Evolutionary conservation across 2,797 vertebrate genomes (phyloP).

Genomic region (Sebastes jordani): DNA sequence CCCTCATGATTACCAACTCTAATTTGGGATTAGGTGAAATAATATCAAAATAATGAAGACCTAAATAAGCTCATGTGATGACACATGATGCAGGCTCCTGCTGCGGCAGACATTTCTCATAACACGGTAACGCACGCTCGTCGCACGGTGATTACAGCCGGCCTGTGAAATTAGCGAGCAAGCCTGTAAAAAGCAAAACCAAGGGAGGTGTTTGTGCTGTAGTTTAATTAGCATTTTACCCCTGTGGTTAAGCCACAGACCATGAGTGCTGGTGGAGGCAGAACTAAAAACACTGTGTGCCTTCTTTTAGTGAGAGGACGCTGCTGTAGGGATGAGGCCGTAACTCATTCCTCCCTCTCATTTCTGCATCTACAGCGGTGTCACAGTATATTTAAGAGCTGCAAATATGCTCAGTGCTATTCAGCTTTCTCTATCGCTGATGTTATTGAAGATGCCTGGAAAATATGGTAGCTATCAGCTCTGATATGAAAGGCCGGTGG

Average conservation of each 20-base stretch:
- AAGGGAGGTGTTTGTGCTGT: constrained; percentile 53
- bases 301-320: constrained; percentile 42
- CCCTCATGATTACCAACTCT: constrained; percentile 19
- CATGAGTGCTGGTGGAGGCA: constrained; percentile 52
- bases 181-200: constrained; percentile 66
- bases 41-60: constrained; percentile 29
- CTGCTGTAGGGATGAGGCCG: constrained; percentile 32
- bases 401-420: not conserved
- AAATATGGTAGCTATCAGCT: constrained; percentile 2
- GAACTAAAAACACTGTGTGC: constrained; percentile 40
- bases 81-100: constrained; percentile 32
- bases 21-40: constrained; percentile 34
- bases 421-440: not conserved
- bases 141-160: constrained; percentile 59
- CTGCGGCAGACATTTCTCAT: constrained; percentile 30
- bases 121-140: constrained; percentile 33
- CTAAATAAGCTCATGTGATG: constrained; percentile 32
- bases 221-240: constrained; percentile 77
- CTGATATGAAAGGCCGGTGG: constrained; percentile 13
- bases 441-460: constrained; percentile 7
- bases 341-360: constrained; percentile 11
- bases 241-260: constrained; percentile 75
- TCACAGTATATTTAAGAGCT: not conserved
- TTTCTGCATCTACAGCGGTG: not conserved
- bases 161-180: constrained; percentile 77